These are phyloP conservation scores for Halcyon malimbica DNA, from an alignment of 2,113 vertebrate species.

Conservation along the genomic window DNA sequence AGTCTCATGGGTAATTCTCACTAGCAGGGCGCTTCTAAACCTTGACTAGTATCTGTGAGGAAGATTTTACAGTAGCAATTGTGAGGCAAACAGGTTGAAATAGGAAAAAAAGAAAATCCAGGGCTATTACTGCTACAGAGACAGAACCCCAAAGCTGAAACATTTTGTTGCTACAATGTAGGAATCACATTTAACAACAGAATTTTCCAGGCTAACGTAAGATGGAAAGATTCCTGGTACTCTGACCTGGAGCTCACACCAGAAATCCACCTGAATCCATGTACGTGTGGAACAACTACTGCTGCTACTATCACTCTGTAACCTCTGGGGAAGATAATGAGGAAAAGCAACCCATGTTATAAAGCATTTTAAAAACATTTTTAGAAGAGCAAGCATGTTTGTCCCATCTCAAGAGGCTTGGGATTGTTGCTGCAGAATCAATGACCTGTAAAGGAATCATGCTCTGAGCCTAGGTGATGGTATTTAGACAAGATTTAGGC, in stretches of 20 bases:
- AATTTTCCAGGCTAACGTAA: background rate
- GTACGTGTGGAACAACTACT: background rate
- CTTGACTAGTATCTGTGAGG: background rate
- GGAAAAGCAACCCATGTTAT: background rate
- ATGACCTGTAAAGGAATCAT: background rate
- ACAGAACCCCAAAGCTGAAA: background rate
- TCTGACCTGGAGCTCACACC: background rate
- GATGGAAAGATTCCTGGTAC: background rate
- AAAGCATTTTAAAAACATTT: background rate
- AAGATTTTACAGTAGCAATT: background rate
- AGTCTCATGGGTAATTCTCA: background rate
- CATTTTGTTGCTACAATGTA: background rate
- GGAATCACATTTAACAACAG: background rate
- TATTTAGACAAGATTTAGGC: background rate
- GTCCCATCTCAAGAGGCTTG: background rate
- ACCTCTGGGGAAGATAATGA: background rate
- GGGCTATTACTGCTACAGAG: background rate
- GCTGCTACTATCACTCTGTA: background rate
- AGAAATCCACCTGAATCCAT: background rate
- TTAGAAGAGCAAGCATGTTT: background rate
- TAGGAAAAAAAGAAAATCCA: background rate
- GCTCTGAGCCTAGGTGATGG: background rate
- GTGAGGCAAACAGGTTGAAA: background rate
- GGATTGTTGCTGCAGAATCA: background rate
- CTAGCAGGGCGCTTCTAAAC: background rate